Conservation (phyloP, 2,797 vertebrate genomes). For the Cossypha polioptera region DNA sequence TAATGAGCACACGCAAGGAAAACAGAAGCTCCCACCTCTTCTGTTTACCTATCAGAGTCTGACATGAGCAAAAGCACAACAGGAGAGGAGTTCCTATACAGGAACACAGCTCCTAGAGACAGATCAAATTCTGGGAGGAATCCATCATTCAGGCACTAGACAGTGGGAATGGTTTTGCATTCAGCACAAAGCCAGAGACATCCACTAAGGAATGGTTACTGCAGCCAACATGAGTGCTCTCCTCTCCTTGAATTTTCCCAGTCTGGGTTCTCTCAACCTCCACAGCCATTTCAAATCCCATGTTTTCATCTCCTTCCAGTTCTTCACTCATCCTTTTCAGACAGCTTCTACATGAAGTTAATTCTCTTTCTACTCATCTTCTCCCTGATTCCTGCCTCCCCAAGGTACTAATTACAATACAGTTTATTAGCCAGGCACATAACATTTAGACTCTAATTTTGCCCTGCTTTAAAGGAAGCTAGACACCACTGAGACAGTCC, state of each 20-base stretch:
- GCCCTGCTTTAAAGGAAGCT: not conserved
- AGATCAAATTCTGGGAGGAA: not conserved
- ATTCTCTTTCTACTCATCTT: not conserved
- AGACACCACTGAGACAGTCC: not conserved
- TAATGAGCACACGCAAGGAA: not conserved
- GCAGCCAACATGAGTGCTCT: rapidly evolving
- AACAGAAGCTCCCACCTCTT: not conserved
- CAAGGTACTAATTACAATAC: constrained; percentile 23
- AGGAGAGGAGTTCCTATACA: not conserved
- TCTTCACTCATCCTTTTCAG: not conserved
- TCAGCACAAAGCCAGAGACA: not conserved
- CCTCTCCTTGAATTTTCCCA: not conserved
- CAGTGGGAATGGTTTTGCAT: not conserved
- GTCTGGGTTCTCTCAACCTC: not conserved
- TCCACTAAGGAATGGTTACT: not conserved
- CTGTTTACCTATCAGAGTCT: not conserved
- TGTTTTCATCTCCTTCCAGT: not conserved
- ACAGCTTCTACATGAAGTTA: not conserved
- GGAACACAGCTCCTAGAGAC: not conserved
- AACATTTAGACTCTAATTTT: not conserved
- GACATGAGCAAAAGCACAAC: not conserved
- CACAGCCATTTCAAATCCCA: not conserved
- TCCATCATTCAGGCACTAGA: not conserved
- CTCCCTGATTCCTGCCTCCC: not conserved
- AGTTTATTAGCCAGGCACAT: constrained; percentile 7